Base-by-base conservation (phyloP, 2,888 invertebrate species). In the Machimus atricapillus region DNA sequence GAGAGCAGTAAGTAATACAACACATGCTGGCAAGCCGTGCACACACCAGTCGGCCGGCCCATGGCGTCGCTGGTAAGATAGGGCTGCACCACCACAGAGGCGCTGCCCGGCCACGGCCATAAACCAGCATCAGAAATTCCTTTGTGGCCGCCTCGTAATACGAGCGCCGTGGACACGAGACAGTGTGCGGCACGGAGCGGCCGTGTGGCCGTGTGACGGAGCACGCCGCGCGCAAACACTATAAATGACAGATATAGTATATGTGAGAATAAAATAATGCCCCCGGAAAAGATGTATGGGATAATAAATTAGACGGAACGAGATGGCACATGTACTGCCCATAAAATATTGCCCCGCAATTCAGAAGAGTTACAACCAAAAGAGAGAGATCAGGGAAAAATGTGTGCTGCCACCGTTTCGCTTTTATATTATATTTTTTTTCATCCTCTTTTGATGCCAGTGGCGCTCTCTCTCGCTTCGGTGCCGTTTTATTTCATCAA, bases 301-400 rank as follows among this genome's bases (percentile, higher is more conserved):
- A 83, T 86, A 86, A 88, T 88, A 89, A 88, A 89, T 89, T 88
- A 88, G 89, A 87, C 87, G 86, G 87, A 89, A 89, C 87, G 89
- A 89, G 89, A 89, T 87, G 87, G 88, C 87, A 88, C 86, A 87
- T 87, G 86, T 87, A 88, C 86, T 86, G 73, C 78, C 73, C 66
- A 81, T 86, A 86, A 86, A 78, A 86, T 79, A 86, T 86, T 78
- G 86, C 86, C 78, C 78, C 85, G 40, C 85, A 85, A 83, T 74
- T 85, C 85, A 73, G 74, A 73, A 85, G 85, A 74, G 74, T 73
- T 85, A 85, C 85, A 40, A 23, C 43, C 23, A 73, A 43, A 74
- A 73, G 74, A 85, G 85, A 85, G 85, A 85, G 73, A 73, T 85
- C 43, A 66, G 16, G 74, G 46, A 43, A 74, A 74, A 74, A 74